Conservation (phyloP, 2,113 vertebrate genomes). For the Lonchura striata region DNA sequence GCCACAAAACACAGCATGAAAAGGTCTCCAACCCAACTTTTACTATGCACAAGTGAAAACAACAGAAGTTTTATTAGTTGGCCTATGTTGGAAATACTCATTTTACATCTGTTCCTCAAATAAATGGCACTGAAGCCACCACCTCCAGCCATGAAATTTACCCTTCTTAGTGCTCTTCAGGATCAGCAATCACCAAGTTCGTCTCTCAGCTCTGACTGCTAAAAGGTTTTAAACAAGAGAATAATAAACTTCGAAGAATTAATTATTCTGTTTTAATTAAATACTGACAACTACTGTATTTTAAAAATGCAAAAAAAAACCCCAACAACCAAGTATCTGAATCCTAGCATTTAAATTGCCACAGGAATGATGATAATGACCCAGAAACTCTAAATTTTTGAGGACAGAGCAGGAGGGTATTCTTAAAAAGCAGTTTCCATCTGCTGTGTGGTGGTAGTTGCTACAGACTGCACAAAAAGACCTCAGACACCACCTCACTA, state of each 20-base stretch:
- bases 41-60: not conserved
- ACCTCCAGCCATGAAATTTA: not conserved
- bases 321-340: not conserved
- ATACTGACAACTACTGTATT: not conserved
- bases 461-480: not conserved
- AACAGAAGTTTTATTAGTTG: not conserved
- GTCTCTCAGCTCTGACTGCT: not conserved
- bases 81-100: not conserved
- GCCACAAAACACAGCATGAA: not conserved
- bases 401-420: not conserved
- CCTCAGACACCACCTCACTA: not conserved
- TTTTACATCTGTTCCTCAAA: not conserved
- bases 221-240: not conserved
- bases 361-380: not conserved
- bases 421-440: not conserved
- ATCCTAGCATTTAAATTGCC: not conserved
- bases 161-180: not conserved
- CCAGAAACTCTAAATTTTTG: not conserved
- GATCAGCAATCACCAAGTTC: not conserved
- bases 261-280: not conserved
- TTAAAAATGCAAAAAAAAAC: accelerated
- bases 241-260: not conserved
- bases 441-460: not conserved
- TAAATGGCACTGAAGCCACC: not conserved
- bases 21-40: not conserved